A percentile compares a stretch with the other conserved stretches of the same genome.
Evolutionary conservation across 1,140 invertebrate species (phyloP).

Genomic region (Cecropterus lyciades): DNA sequence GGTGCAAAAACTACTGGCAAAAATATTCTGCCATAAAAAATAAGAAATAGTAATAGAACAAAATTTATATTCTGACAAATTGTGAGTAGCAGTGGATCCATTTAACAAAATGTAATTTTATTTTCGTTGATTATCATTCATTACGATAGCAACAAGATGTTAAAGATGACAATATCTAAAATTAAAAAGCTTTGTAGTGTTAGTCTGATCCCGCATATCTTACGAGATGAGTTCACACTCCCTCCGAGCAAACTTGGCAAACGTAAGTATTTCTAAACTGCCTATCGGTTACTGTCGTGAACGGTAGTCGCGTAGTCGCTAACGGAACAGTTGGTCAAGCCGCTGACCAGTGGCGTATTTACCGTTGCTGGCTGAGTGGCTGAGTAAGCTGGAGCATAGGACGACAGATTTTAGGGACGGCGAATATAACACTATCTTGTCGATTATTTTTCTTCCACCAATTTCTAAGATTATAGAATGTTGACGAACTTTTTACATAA

Average conservation of each 20-base stretch:
- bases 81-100: constrained; percentile 21
- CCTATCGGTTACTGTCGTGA: no score
- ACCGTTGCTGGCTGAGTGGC: no score
- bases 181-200: constrained; percentile 44
- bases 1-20: constrained; percentile 15
- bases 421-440: no score
- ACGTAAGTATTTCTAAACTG: constrained; percentile 40
- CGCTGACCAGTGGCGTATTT: no score
- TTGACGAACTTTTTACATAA: no score
- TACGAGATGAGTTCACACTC: constrained; percentile 36
- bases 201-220: constrained; percentile 41
- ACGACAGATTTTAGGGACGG: no score
- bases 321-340: no score
- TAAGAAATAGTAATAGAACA: constrained; percentile 38
- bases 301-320: no score
- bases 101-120: constrained; percentile 48
- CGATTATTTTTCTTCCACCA: no score
- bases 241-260: constrained; percentile 40
- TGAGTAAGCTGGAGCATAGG: no score
- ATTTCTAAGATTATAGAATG: no score
- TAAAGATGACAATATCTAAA: constrained; percentile 51
- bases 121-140: constrained; percentile 48
- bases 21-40: constrained; percentile 23
- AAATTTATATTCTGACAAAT: constrained; percentile 35
- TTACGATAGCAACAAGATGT: constrained; percentile 40